A percentile compares a stretch with the other conserved stretches of the same genome.
These are phyloP conservation scores for Zaprionus gabonicus DNA, from an alignment of 1,140 invertebrate genomes.

Conservation along the genomic window DNA sequence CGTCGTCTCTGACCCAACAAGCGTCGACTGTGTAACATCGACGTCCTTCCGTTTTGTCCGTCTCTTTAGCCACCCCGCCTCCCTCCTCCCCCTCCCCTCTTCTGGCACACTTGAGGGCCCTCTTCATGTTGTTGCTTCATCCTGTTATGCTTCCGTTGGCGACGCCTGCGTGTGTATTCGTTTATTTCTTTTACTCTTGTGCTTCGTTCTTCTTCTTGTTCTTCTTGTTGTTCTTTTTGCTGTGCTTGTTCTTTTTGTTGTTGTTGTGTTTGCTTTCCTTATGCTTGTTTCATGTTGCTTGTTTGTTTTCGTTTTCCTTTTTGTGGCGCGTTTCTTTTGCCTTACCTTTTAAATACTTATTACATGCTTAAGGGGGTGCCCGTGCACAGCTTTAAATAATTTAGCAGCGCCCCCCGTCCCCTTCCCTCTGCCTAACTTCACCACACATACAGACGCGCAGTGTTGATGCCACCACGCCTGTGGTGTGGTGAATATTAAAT, in stretches of 20 bases:
- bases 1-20: slow-evolving; percentile 3
- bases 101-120: not conserved
- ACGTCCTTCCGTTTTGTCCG: slow-evolving; percentile 41
- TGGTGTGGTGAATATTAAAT: slow-evolving; percentile 58
- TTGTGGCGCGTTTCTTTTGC: not conserved
- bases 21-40: slow-evolving; percentile 12
- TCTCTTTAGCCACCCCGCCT: too few relatives aligned
- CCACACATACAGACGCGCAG: not conserved
- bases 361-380: slow-evolving; percentile 39
- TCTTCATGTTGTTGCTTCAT: slow-evolving; percentile 4
- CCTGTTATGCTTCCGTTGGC: slow-evolving; percentile 26
- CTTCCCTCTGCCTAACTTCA: not conserved
- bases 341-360: slow-evolving; percentile 64
- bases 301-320: slow-evolving; percentile 3
- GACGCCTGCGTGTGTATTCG: slow-evolving; percentile 52
- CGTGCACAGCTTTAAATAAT: slow-evolving; percentile 70
- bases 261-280: not conserved
- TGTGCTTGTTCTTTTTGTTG: slow-evolving; percentile 10
- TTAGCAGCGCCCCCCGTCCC: slow-evolving; percentile 29
- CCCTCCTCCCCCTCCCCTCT: not conserved
- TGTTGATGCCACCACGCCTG: slow-evolving; percentile 12
- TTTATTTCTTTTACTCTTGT: not conserved
- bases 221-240: not conserved
- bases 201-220: not conserved
- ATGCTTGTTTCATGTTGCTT: not conserved